A percentile compares a stretch with the other conserved stretches of the same genome.
These are phyloP conservation scores for Abrostola tripartita DNA, from an alignment of 2,888 invertebrate species.

Conservation along the genomic window DNA sequence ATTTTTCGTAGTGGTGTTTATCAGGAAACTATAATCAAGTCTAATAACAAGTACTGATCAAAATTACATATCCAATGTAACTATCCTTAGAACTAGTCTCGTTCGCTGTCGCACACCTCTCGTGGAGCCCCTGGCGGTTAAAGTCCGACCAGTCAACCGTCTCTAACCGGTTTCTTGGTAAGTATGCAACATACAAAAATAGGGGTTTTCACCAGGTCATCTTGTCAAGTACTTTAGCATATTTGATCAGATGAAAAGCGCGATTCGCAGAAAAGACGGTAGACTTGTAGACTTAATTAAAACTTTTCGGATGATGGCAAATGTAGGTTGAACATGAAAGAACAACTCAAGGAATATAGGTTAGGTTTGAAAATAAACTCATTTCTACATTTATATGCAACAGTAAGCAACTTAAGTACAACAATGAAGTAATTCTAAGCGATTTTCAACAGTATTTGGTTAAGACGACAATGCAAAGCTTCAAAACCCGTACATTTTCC, in stretches of 20 bases:
- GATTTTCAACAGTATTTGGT: background rate
- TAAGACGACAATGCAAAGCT: slow-evolving; percentile 3
- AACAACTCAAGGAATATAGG: slow-evolving; percentile 5
- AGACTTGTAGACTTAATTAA: too few relatives aligned
- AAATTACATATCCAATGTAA: background rate
- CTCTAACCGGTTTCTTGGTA: slow-evolving; percentile 42
- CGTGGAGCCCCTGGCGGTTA: slow-evolving; percentile 31
- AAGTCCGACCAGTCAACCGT: slow-evolving; percentile 35
- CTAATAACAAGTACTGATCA: background rate
- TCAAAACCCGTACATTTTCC: background rate
- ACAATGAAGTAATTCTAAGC: background rate
- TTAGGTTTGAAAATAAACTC: slow-evolving; percentile 9
- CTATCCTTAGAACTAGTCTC: slow-evolving; percentile 1
- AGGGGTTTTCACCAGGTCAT: slow-evolving; percentile 17
- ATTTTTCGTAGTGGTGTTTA: too few relatives aligned
- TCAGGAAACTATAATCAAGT: background rate
- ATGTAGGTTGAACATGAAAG: slow-evolving; percentile 15
- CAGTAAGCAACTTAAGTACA: background rate
- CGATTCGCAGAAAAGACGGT: background rate
- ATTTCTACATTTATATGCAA: background rate
- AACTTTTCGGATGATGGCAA: slow-evolving; percentile 8
- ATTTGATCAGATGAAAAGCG: background rate
- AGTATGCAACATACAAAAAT: slow-evolving; percentile 8
- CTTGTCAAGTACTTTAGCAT: slow-evolving; percentile 14
- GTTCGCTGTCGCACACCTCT: slow-evolving; percentile 11